A percentile compares a stretch with the other conserved stretches of the same genome.
phyloP scores from a whole-genome alignment of 2,797 vertebrate species.

The Kryptopterus vitreolus region DNA sequence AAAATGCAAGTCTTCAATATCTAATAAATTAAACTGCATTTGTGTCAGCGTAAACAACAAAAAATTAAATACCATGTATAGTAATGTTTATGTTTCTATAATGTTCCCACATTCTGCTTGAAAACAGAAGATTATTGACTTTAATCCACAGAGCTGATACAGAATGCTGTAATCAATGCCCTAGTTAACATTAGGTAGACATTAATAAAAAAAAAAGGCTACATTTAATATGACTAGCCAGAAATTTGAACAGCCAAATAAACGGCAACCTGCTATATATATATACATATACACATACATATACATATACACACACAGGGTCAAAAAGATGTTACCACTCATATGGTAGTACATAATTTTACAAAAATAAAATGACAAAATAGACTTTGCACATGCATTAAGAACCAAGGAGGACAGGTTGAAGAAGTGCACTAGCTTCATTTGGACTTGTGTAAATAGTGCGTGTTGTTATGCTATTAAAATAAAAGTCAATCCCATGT shows the following conservation, averaged over 20 bases:
- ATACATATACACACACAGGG: too few relatives aligned
- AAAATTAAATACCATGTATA: background rate
- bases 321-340: too few relatives aligned
- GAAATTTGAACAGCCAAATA: too few relatives aligned
- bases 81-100: background rate
- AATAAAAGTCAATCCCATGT: too few relatives aligned
- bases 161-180: background rate
- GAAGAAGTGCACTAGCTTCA: too few relatives aligned
- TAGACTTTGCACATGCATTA: too few relatives aligned
- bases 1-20: background rate
- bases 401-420: too few relatives aligned
- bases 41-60: background rate
- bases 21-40: background rate
- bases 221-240: background rate
- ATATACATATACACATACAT: background rate
- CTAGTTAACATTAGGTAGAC: too few relatives aligned
- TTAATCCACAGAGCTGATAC: background rate
- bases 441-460: too few relatives aligned
- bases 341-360: too few relatives aligned
- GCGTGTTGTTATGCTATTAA: too few relatives aligned
- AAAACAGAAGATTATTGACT: background rate
- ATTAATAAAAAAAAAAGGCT: background rate
- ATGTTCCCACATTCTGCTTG: background rate
- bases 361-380: too few relatives aligned
- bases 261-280: background rate